Evolutionary conservation across 2,113 vertebrate species (phyloP), one percentile per base, ranked within the genome.

Genomic region (Engraulis encrasicolus): DNA sequence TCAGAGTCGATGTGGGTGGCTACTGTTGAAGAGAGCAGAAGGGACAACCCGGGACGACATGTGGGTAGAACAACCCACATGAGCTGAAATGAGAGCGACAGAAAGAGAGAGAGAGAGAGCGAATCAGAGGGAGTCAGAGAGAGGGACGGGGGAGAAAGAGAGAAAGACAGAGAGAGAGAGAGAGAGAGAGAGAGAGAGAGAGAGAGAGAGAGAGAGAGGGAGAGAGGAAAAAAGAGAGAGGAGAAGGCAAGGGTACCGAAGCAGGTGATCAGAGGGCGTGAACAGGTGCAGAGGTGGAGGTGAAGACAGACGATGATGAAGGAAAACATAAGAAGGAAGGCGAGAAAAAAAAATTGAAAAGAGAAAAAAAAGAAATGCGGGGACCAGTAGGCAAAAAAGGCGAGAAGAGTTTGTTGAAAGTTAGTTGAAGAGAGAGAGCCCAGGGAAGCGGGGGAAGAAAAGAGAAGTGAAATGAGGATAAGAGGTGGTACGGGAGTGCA

Each of bases 101-200:
- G 50, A 52, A 7, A 20, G 52, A 6, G 52, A 20, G 20, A 58
- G 52, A 19, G 52, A 0, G 52, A 58, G 19, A 58, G 52, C 19
- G 20, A 20, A n/a, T 6, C 3, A 58, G 52, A 58, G 19, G 23
- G 52, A 58, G 52, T 4, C 19, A 58, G 52, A 58, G 52, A 58
- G 3, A n/a, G 52, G 49, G 3, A 50, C 2, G 50, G 18, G 50
- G 18, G 50, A 14, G 50, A 14, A 14, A 50, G 3, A 50, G 50
- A 52, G 50, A 78, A 78, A 86, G 83, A 86, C 54, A 58, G 81
- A 88, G 83, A 78, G 82, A 78, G 79, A 87, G 81, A 1, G 20
- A 81, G 50, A 61, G 23, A n/a, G n/a, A n/a, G n/a, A n/a, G n/a
- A n/a, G n/a, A n/a, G n/a, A n/a, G n/a, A n/a, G n/a, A n/a, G n/a